A percentile compares a stretch with the other conserved stretches of the same genome.
Conservation (phyloP, 2,888 invertebrate species). For the Pemphredon lugubris region DNA sequence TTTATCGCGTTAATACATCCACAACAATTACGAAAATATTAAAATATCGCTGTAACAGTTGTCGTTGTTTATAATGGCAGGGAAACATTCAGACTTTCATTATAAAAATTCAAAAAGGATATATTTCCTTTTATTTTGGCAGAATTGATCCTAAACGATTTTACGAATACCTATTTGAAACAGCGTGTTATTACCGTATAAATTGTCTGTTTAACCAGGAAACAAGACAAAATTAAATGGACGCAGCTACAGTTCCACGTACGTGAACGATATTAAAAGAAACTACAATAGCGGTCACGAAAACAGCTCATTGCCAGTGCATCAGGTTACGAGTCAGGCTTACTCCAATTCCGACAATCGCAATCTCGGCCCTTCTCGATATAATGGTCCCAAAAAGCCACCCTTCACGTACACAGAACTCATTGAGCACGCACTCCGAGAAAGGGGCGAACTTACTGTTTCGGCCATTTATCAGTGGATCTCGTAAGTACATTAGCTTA, state of each 20-base stretch:
- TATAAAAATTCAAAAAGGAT: no score
- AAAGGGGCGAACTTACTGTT: slow-evolving; percentile 93
- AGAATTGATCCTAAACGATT: no score
- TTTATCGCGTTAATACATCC: no score
- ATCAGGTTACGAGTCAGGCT: slow-evolving; percentile 36
- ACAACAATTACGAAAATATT: no score
- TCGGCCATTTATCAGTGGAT: slow-evolving; percentile 97
- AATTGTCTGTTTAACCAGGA: slow-evolving; percentile 1
- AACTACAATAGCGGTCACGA: slow-evolving; percentile 54
- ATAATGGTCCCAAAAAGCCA: slow-evolving; percentile 87
- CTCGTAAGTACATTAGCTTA: slow-evolving; percentile 86
- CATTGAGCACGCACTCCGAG: slow-evolving; percentile 92
- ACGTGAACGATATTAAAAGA: slow-evolving; percentile 55
- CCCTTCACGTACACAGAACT: slow-evolving; percentile 95
- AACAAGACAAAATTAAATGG: slow-evolving; percentile 42
- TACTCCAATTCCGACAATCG: slow-evolving; percentile 61
- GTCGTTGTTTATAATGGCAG: no score
- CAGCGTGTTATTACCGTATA: no score
- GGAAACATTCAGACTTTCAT: no score
- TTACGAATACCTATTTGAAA: no score
- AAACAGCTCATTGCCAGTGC: slow-evolving; percentile 26
- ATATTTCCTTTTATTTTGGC: no score
- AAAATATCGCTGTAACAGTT: no score
- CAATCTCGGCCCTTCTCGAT: slow-evolving; percentile 69
- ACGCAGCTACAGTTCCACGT: slow-evolving; percentile 44